These are phyloP conservation scores for Ephialtes manifestator DNA, from an alignment of 2,888 invertebrate genomes.

Conservation along the genomic window DNA sequence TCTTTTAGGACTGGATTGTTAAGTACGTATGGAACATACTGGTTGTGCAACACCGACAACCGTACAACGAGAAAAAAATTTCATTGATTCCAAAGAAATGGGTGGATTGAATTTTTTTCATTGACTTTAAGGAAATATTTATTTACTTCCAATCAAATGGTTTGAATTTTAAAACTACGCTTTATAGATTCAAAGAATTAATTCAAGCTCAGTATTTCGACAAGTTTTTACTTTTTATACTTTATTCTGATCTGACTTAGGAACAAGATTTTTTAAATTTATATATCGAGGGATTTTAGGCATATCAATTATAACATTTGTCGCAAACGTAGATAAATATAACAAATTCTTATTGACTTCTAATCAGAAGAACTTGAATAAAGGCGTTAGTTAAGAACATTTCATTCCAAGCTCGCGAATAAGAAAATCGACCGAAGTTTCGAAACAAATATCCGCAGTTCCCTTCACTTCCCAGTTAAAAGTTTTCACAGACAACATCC, in stretches of 20 bases:
- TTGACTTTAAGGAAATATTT: too few relatives aligned
- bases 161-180: too few relatives aligned
- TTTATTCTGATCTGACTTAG: too few relatives aligned
- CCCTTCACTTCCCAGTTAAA: constrained; percentile 57
- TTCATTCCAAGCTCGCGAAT: constrained; percentile 22
- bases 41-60: neutral
- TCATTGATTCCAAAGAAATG: too few relatives aligned
- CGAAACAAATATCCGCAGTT: constrained; percentile 29
- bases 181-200: too few relatives aligned
- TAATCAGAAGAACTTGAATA: neutral
- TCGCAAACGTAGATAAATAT: too few relatives aligned
- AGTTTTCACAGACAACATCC: constrained; percentile 79
- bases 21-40: constrained; percentile 1
- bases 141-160: too few relatives aligned
- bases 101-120: too few relatives aligned
- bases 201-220: too few relatives aligned
- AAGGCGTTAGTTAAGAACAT: neutral
- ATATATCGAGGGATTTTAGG: neutral
- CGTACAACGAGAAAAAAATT: too few relatives aligned
- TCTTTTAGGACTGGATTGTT: constrained; percentile 24
- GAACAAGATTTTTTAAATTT: neutral
- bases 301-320: too few relatives aligned
- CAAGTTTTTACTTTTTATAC: too few relatives aligned
- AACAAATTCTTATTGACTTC: neutral
- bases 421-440: constrained; percentile 29